Evolutionary conservation across 2,888 invertebrate species (phyloP).

Genomic region (Parochlus steinenii): DNA sequence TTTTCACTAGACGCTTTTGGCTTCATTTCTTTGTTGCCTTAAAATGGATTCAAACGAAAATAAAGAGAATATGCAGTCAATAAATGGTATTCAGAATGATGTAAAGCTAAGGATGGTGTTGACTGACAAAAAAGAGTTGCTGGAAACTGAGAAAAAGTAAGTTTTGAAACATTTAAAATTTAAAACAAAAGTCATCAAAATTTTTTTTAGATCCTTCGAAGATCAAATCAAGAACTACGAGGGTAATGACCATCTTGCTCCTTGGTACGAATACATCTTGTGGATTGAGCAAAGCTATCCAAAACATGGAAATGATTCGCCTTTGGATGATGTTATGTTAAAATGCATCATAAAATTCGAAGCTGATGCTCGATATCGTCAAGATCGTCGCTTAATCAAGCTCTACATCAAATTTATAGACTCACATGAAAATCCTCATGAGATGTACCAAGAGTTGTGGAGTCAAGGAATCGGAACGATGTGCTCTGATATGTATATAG

Average conservation of each 20-base stretch:
- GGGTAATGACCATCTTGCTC: conserved; percentile 74
- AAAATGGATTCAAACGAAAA: conserved; percentile 58
- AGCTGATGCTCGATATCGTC: conserved; percentile 58
- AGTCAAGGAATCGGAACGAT: conserved; percentile 65
- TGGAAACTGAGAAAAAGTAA: conserved; percentile 54
- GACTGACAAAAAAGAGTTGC: conserved; percentile 51
- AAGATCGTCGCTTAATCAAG: conserved; percentile 73
- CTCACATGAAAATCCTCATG: conserved; percentile 53
- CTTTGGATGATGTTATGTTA: conserved; percentile 56
- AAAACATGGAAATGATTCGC: conserved; percentile 72
- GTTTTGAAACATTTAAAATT: conserved; percentile 20
- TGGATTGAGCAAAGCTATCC: conserved; percentile 91
- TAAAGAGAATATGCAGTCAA: conserved; percentile 91
- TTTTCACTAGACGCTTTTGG: no score
- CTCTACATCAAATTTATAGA: conserved; percentile 88
- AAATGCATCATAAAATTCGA: conserved; percentile 70
- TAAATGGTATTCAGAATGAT: conserved; percentile 69
- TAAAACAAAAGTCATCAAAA: background rate
- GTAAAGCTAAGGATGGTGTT: conserved; percentile 65
- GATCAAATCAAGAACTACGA: conserved; percentile 58
- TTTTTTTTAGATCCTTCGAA: conserved; percentile 34
- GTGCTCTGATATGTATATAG: conserved; percentile 69
- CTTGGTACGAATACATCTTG: conserved; percentile 75
- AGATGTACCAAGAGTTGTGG: conserved; percentile 65
- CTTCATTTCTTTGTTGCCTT: no score